phyloP scores from a whole-genome alignment of 2,888 invertebrate genomes.

The Trissolcus brochymenae region DNA sequence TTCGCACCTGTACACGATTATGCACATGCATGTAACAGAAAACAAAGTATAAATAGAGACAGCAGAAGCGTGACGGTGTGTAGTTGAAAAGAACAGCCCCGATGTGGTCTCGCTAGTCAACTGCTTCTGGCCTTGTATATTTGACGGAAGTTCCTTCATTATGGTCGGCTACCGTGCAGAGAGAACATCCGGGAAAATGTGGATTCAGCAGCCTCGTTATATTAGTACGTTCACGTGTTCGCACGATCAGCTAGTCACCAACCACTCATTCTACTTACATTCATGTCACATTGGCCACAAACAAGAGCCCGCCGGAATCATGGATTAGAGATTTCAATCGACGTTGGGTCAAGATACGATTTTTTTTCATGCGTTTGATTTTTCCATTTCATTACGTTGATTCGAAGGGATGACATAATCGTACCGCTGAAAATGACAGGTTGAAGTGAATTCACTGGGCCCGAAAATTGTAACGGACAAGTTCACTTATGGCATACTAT shows the following conservation, averaged over 20 bases:
- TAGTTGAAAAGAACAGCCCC: conserved; percentile 30
- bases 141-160: conserved; percentile 71
- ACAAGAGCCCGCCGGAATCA: conserved; percentile 69
- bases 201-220: conserved; percentile 53
- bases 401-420: conserved; percentile 25
- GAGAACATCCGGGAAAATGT: conserved; percentile 75
- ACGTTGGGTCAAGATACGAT: conserved; percentile 57
- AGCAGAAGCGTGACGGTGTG: conserved; percentile 38
- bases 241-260: conserved; percentile 46
- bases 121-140: conserved; percentile 71
- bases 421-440: conserved; percentile 4
- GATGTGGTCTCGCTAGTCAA: conserved; percentile 26
- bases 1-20: conserved; percentile 24
- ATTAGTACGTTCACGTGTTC: conserved; percentile 43
- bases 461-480: conserved; percentile 8
- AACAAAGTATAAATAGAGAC: conserved; percentile 27
- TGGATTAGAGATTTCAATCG: conserved; percentile 72
- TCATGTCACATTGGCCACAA: conserved; percentile 42
- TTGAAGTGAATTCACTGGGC: not conserved
- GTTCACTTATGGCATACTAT: conserved; percentile 44
- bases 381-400: conserved; percentile 16
- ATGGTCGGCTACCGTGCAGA: conserved; percentile 71
- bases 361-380: conserved; percentile 31
- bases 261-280: conserved; percentile 49
- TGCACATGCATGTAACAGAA: conserved; percentile 11